Evolutionary conservation across 2,888 invertebrate species (phyloP), one percentile per base, ranked within the genome.

Genomic region (Meiosimyza platycephala): DNA sequence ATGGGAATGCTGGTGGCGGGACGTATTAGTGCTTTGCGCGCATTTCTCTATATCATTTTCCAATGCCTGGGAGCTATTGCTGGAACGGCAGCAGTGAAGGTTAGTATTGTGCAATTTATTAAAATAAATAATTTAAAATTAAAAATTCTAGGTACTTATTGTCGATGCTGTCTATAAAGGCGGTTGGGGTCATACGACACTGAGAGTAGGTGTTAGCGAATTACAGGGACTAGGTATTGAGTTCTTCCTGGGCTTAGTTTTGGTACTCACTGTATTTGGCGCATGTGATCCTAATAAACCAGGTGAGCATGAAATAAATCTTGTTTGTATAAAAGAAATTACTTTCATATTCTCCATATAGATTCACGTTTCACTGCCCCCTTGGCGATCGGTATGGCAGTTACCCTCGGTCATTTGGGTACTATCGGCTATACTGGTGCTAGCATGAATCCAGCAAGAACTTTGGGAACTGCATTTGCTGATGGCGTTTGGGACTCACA

Each of bases 361-460:
- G 95, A 96, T 85, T 90, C 93, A 81, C 94, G 93, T 81, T 91
- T 93, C 52, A 92, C 94, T 0, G 95, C 94, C 0, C 94, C 97
- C 0, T 88, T 97, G 66, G 93, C 95, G 72, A 97, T 97, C 81
- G 97, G 97, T 0, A 89, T 97, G 78, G 91, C 96, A 0, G 94
- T 97, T 62, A 91, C 94, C 0, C 89, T 95, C 75, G 94, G 95
- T 7, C 97, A 97, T 86, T 89, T 97, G 79, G 92, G 94, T 71
- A 94, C 94, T 15, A 94, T 97, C 82, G 92, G 93, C 88, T 92
- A 91, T 83, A 96, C 97, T 12, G 95, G 96, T 60, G 91, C 96
- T 54, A 94, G 96, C 80, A 96, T 97, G 96, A 97, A 97, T 88
- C 96, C 97, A 0, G 97, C 97, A 0, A 90, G 97, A 75, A 93